Percentiles rank a stretch among this genome's conserved stretches.
Conservation (phyloP, 2,113 vertebrate species). For the Tinamus guttatus region DNA sequence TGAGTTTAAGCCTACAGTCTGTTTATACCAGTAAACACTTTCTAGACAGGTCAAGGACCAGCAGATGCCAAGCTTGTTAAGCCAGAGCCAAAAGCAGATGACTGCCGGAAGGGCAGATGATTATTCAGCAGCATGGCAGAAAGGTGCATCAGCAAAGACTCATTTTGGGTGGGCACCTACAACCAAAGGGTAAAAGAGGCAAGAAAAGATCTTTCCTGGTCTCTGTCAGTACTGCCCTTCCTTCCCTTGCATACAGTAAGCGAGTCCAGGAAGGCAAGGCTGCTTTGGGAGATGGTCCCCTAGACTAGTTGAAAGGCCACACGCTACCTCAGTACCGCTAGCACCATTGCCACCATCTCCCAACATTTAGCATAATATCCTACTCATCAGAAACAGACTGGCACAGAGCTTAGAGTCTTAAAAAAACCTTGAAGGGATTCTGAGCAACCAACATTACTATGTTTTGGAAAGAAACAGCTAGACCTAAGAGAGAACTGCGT, state of each 20-base stretch:
- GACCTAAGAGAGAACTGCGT: background rate
- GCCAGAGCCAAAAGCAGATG: background rate
- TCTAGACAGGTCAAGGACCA: background rate
- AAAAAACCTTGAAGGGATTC: background rate
- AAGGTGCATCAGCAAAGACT: background rate
- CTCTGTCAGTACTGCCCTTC: background rate
- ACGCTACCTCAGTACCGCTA: background rate
- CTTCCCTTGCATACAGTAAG: background rate
- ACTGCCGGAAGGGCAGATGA: background rate
- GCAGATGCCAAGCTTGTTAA: background rate
- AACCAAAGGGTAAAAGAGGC: background rate
- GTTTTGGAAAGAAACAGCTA: background rate
- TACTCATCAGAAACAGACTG: background rate
- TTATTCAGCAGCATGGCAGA: background rate
- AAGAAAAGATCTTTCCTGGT: background rate
- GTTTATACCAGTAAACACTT: background rate
- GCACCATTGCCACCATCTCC: too few species aligned
- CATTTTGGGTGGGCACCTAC: too few species aligned
- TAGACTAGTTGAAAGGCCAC: background rate
- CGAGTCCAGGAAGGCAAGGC: background rate
- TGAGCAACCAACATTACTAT: background rate
- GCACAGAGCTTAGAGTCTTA: background rate
- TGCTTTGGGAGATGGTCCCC: background rate
- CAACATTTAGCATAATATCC: background rate
- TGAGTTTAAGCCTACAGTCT: background rate